Conservation (phyloP, 2,888 invertebrate genomes). For the Sphaerophoria taeniata region DNA sequence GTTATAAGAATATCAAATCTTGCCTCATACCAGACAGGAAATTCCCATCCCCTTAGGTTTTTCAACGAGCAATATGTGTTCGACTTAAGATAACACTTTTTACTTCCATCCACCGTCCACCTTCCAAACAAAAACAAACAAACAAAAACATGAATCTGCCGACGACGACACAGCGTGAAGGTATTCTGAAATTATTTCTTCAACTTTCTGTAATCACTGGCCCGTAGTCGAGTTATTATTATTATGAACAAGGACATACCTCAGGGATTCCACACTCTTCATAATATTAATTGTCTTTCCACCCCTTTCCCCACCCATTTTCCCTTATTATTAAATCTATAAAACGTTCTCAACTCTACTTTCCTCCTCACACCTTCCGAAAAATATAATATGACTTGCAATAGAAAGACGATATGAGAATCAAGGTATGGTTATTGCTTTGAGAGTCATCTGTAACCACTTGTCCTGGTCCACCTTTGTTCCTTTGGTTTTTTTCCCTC, state of each 20-base stretch:
- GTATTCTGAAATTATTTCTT: constrained; percentile 30
- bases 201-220: constrained; percentile 58
- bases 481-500: constrained; percentile 40
- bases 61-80: no score
- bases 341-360: constrained; percentile 55
- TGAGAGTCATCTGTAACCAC: constrained; percentile 72
- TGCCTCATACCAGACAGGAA: no score
- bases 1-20: no score
- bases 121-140: no score
- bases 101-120: no score
- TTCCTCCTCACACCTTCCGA: no score
- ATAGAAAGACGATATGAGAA: constrained; percentile 39
- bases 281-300: constrained; percentile 68
- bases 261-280: constrained; percentile 72
- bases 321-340: constrained; percentile 53
- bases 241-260: constrained; percentile 56
- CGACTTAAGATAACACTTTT: no score
- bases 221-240: constrained; percentile 60
- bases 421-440: constrained; percentile 70
- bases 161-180: not conserved
- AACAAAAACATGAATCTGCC: no score
- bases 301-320: constrained; percentile 39
- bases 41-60: no score
- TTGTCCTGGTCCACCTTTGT: constrained; percentile 70
- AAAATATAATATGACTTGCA: not conserved